phyloP scores from a whole-genome alignment of 2,888 invertebrate species.

The Caenorhabditis becei region DNA sequence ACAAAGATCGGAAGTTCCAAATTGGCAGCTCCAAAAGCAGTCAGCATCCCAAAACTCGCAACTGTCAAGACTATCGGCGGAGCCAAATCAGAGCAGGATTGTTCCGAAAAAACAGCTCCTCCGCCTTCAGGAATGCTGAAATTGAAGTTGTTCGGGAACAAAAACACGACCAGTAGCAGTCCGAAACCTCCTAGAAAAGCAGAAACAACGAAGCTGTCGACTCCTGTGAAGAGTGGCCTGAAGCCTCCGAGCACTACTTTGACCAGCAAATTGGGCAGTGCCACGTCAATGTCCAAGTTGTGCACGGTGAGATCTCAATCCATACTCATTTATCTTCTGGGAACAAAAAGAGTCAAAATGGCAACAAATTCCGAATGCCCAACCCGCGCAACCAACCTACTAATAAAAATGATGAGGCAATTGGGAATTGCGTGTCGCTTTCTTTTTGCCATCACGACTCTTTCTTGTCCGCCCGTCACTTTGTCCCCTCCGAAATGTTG shows the following conservation, averaged over 20 bases:
- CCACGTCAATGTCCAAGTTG: constrained; percentile 42
- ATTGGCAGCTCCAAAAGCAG: constrained; percentile 43
- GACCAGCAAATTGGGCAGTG: constrained; percentile 43
- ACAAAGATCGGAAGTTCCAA: constrained; percentile 42
- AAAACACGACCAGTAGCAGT: constrained; percentile 16
- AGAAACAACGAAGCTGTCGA: constrained; percentile 31
- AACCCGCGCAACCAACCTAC: constrained; percentile 36
- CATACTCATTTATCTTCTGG: neutral
- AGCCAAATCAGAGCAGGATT: neutral
- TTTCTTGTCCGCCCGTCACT: constrained; percentile 22
- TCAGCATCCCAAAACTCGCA: constrained; percentile 41
- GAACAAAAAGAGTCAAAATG: constrained; percentile 13
- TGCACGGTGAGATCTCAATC: constrained; percentile 32
- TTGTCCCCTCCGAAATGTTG: constrained; percentile 43
- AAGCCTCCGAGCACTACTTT: constrained; percentile 33
- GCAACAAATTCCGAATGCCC: neutral
- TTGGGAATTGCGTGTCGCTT: constrained; percentile 50
- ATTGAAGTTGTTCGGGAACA: constrained; percentile 52
- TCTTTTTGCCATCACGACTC: constrained; percentile 28
- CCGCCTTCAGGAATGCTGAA: constrained; percentile 46
- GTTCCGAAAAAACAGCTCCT: neutral
- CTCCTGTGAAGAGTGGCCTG: constrained; percentile 37
- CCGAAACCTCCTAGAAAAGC: constrained; percentile 28
- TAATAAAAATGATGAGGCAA: constrained; percentile 57
- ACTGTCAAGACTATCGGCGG: constrained; percentile 38